Evolutionary conservation across 2,888 invertebrate species (phyloP), one percentile per base, ranked within the genome.

Genomic region (Melanostoma mellinum): DNA sequence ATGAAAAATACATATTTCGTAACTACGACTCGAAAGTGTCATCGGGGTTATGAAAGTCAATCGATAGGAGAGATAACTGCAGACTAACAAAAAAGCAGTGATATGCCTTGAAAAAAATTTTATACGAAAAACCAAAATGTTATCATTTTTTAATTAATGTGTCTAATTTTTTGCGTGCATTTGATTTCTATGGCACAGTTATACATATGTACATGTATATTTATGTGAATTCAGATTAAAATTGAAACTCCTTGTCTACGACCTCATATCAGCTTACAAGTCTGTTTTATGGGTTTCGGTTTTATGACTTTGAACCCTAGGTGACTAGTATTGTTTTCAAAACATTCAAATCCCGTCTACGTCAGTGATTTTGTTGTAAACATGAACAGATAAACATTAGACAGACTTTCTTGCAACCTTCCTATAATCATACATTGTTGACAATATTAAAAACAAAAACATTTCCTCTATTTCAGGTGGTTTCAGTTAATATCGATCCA

Each of bases 401-500:
- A 6, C 3, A 1, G 8, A 42, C 6, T 42, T 6, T 3, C 1
- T 42, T 42, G 6, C 2, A 42, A 1, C 9, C 9, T 42, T 42
- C 8, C 9, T n/a, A 9, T 42, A 6, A 42, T 42, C n/a, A 30
- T 30, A 30, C 30, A 1, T 30, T 48, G 1, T 20, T 6, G 6
- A 52, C n/a, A 52, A 6, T 3, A 8, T 2, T 69, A 8, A 6
- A 35, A 8, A 36, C 1, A 36, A n/a, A 30, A 6, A 9, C 10
- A 44, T 3, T 35, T 35, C 35, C 50, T 55, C 56, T n/a, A 60
- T 60, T 46, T 63, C 40, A 96, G 96, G 96, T 97, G 32, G 95
- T 97, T 0, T 94, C 96, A 0, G 97, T 97, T 9, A 94, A 94
- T 87, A 94, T 96, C 8, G 95, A 97, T 78, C 93, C 95, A 0